Evolutionary conservation across 2,113 vertebrate species (phyloP).

Genomic region (Cephalopterus ornatus): DNA sequence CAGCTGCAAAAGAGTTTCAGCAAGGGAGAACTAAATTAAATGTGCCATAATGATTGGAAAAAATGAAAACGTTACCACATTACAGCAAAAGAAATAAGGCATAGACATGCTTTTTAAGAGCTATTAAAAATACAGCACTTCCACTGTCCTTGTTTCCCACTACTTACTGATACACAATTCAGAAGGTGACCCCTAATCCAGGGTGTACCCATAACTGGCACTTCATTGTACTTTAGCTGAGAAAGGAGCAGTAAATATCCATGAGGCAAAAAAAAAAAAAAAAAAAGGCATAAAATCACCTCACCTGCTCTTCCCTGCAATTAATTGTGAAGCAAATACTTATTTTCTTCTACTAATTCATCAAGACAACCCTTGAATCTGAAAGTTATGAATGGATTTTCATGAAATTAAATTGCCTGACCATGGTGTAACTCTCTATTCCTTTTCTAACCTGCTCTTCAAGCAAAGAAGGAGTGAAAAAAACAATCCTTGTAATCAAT

Average conservation of each 20-base stretch:
- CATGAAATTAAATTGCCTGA: slow-evolving; percentile 1
- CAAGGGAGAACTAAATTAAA: neutral
- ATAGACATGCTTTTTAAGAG: neutral
- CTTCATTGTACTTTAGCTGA: neutral
- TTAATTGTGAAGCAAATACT: neutral
- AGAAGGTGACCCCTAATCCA: neutral
- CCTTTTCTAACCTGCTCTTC: neutral
- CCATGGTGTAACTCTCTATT: neutral
- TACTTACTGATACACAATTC: neutral
- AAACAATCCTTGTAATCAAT: neutral
- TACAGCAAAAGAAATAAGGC: neutral
- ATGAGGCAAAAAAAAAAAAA: neutral
- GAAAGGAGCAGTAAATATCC: neutral
- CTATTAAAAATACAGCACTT: neutral
- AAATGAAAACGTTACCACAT: neutral
- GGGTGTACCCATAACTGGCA: neutral
- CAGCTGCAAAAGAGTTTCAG: neutral
- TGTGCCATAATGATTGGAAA: neutral
- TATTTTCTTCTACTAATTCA: neutral
- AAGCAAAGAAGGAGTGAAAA: neutral
- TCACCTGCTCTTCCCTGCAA: neutral
- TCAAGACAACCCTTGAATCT: neutral
- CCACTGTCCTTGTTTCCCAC: neutral
- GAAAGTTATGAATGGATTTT: neutral
- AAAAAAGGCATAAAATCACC: neutral